Percentiles rank a stretch among this genome's conserved stretches.
These are phyloP conservation scores for Ibidorhyncha struthersii DNA, from an alignment of 2,113 vertebrate species.

Conservation along the genomic window DNA sequence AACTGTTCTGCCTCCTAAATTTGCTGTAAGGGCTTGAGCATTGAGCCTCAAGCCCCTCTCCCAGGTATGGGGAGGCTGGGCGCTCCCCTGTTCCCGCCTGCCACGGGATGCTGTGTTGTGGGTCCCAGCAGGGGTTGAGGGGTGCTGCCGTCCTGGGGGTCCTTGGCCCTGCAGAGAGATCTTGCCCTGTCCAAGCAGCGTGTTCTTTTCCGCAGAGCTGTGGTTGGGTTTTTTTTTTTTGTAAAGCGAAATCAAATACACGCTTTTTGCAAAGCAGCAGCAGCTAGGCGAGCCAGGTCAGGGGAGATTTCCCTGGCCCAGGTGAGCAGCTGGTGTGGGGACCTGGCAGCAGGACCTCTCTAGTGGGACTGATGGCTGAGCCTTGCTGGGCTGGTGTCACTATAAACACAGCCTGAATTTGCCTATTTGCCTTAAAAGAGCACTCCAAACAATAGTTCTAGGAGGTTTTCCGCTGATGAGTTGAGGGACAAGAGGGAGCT, in stretches of 20 bases:
- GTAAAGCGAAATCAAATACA: neutral
- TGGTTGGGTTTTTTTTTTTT: neutral
- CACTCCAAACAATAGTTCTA: neutral
- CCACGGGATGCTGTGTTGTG: fast-evolving
- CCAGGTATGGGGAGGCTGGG: too few relatives aligned
- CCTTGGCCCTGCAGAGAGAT: neutral
- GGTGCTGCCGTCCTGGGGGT: neutral
- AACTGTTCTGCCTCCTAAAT: neutral
- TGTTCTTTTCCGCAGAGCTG: neutral
- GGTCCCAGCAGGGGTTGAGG: neutral
- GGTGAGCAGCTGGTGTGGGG: neutral
- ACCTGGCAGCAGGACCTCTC: neutral
- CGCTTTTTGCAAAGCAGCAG: neutral
- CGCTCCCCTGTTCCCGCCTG: fast-evolving
- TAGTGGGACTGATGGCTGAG: neutral
- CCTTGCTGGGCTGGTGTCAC: neutral
- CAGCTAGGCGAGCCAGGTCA: neutral
- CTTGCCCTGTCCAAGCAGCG: neutral
- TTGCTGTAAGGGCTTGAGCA: neutral
- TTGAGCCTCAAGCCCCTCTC: neutral
- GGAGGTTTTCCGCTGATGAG: neutral
- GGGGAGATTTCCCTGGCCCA: neutral
- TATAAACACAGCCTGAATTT: neutral
- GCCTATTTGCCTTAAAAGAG: neutral
- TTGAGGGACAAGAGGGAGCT: neutral